These are phyloP conservation scores for Octodonta nipae DNA, from an alignment of 2,888 invertebrate species.

Conservation along the genomic window DNA sequence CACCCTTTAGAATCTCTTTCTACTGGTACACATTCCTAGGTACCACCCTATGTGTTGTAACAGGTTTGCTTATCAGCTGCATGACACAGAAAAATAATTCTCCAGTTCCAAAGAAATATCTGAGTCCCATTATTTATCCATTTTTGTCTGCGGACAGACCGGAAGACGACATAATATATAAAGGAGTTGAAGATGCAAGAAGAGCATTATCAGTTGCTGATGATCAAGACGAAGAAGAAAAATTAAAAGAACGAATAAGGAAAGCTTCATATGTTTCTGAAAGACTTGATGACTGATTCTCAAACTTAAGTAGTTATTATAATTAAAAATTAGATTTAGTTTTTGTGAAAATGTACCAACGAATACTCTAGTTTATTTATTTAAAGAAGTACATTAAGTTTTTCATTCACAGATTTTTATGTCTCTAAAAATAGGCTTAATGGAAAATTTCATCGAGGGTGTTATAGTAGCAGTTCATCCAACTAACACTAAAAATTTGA, in stretches of 20 bases:
- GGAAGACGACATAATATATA: constrained; percentile 8
- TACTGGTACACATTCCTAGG: constrained; percentile 21
- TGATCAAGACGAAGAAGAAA: constrained; percentile 2
- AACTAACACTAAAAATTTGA: no score
- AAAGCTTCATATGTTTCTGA: constrained; percentile 9
- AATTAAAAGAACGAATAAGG: constrained; percentile 8
- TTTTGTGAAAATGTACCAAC: no score
- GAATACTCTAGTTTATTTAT: no score
- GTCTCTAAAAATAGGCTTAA: no score
- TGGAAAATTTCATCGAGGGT: no score
- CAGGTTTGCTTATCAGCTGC: constrained; percentile 20
- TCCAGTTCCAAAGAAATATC: constrained; percentile 15
- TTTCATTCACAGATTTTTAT: no score
- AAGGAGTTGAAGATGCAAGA: constrained; percentile 10
- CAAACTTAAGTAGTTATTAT: no score
- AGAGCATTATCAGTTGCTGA: constrained; percentile 4
- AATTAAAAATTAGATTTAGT: no score
- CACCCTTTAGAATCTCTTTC: constrained; percentile 20
- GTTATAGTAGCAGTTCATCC: no score
- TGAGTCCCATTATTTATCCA: constrained; percentile 19
- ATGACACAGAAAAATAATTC: constrained; percentile 14
- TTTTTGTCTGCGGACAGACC: constrained; percentile 13
- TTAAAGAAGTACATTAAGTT: no score
- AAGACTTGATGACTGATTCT: constrained; percentile 3
- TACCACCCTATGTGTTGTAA: constrained; percentile 11